These are phyloP conservation scores for Parascotia fuliginaria DNA, from an alignment of 2,888 invertebrate species.

Conservation along the genomic window DNA sequence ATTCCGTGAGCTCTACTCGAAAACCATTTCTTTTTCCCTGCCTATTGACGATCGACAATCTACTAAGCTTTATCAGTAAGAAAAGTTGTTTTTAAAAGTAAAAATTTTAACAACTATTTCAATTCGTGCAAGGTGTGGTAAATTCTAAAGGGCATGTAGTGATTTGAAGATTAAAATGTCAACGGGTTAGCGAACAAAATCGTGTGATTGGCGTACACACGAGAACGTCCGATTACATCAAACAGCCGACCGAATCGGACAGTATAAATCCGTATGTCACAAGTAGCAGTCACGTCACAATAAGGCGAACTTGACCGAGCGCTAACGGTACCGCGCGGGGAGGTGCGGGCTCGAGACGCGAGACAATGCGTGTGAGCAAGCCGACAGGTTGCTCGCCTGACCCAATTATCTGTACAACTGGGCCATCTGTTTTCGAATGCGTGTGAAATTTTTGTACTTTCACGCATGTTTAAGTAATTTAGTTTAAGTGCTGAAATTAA, in stretches of 20 bases:
- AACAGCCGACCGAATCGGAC: constrained; percentile 39
- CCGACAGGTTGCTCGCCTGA: constrained; percentile 82
- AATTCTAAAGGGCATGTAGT: background rate
- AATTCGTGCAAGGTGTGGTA: too few relatives aligned
- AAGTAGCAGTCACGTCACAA: constrained; percentile 72
- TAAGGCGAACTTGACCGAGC: constrained; percentile 80
- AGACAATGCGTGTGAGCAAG: constrained; percentile 80
- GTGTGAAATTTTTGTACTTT: constrained; percentile 75
- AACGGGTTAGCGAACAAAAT: constrained; percentile 5
- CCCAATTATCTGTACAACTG: constrained; percentile 79
- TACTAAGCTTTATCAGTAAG: too few relatives aligned
- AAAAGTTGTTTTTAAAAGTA: too few relatives aligned
- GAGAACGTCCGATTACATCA: constrained; percentile 18
- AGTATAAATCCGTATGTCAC: constrained; percentile 65
- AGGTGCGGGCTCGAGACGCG: constrained; percentile 51
- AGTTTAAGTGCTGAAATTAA: constrained; percentile 25
- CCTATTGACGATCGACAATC: too few relatives aligned
- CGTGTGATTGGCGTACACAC: constrained; percentile 5
- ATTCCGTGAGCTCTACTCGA: too few relatives aligned
- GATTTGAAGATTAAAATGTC: constrained; percentile 6
- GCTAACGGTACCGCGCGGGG: constrained; percentile 72
- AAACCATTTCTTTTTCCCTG: too few relatives aligned
- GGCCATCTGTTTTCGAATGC: constrained; percentile 73
- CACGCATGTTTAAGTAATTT: constrained; percentile 52
- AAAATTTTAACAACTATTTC: too few relatives aligned